These are phyloP conservation scores for Decapterus maruadsi DNA, from an alignment of 2,797 vertebrate genomes.

Conservation along the genomic window DNA sequence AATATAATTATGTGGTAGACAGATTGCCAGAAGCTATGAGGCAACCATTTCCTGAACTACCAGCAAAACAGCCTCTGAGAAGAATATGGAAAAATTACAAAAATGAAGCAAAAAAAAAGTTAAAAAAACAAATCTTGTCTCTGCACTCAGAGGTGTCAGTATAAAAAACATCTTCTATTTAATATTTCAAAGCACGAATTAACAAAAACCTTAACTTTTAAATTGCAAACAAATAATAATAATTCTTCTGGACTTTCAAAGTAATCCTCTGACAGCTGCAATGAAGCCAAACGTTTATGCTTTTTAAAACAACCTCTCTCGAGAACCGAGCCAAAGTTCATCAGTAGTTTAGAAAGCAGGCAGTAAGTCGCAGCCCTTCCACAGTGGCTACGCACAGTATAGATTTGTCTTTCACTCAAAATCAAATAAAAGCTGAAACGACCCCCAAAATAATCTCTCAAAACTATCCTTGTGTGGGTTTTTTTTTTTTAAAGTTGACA, in stretches of 20 bases:
- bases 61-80: conserved; percentile 16
- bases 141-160: background rate
- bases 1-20: background rate
- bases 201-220: background rate
- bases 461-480: conserved; percentile 35
- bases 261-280: conserved; percentile 7
- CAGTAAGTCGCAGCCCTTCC: conserved; percentile 20
- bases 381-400: conserved; percentile 11
- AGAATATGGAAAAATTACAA: background rate
- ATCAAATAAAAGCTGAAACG: conserved; percentile 41
- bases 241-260: background rate
- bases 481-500: conserved; percentile 24
- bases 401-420: conserved; percentile 4
- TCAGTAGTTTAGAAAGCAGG: conserved; percentile 38
- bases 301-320: conserved; percentile 21
- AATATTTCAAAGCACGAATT: background rate
- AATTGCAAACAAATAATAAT: background rate
- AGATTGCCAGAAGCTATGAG: conserved; percentile 10
- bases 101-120: background rate
- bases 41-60: background rate
- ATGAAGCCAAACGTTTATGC: background rate
- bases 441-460: conserved; percentile 1
- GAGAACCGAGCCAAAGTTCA: conserved; percentile 3
- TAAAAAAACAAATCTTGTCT: conserved; percentile 4
- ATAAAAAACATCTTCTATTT: background rate